Evolutionary conservation across 2,797 vertebrate genomes (phyloP).

Genomic region (Micrastur ruficollis): DNA sequence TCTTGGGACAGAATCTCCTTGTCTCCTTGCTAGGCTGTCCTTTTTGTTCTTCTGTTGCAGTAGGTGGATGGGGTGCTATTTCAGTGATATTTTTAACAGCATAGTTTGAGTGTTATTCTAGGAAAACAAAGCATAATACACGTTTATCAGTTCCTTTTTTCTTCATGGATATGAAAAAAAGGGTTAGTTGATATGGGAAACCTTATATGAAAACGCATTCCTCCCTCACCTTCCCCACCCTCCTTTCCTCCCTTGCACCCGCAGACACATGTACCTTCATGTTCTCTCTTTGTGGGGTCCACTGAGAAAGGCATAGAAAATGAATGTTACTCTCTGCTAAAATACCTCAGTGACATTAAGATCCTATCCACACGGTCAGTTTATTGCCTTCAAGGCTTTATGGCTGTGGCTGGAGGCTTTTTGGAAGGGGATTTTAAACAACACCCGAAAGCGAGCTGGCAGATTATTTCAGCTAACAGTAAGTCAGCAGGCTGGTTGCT

Average conservation of each 20-base stretch:
- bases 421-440: constrained; percentile 20
- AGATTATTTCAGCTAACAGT: background rate
- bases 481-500: constrained; percentile 1
- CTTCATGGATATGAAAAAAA: background rate
- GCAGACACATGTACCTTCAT: background rate
- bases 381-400: background rate
- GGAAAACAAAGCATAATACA: background rate
- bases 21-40: background rate
- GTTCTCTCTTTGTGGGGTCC: background rate
- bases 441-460: constrained; percentile 12
- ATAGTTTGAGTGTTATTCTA: background rate
- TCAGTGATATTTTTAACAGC: background rate
- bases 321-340: background rate
- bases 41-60: background rate
- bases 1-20: background rate
- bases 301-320: background rate
- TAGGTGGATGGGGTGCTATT: background rate
- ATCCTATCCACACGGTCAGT: background rate
- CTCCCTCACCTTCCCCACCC: background rate
- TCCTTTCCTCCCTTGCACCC: background rate
- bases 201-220: background rate
- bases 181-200: background rate
- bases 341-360: background rate
- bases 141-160: background rate
- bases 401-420: background rate